phyloP scores from a whole-genome alignment of 2,113 vertebrate species.

The Megalops atlanticus region DNA sequence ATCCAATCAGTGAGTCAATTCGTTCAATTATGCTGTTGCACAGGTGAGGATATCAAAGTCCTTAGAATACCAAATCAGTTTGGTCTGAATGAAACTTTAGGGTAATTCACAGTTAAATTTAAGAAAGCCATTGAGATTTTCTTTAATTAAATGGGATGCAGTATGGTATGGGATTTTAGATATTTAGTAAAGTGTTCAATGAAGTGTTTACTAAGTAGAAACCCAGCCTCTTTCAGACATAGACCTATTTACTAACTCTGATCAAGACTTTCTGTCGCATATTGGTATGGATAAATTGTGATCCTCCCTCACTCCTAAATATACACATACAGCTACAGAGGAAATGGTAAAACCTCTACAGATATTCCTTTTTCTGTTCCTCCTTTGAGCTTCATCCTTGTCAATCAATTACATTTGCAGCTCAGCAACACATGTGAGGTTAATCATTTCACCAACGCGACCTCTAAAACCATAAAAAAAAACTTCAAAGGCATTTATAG shows the following conservation, averaged over 20 bases:
- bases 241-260: too few species aligned
- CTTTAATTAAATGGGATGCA: too few species aligned
- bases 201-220: too few species aligned
- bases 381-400: neutral
- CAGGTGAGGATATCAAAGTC: neutral
- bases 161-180: too few species aligned
- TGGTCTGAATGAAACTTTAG: neutral
- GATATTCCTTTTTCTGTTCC: neutral
- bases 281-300: neutral
- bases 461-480: constrained; percentile 42
- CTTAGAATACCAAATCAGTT: neutral
- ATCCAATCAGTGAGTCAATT: too few species aligned
- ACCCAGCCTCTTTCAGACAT: too few species aligned
- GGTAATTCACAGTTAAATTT: neutral
- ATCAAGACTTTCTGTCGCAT: too few species aligned
- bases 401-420: constrained; percentile 58
- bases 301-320: neutral
- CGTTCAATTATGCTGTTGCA: neutral
- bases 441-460: constrained; percentile 53
- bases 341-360: neutral
- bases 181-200: too few species aligned
- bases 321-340: neutral
- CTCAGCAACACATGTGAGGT: constrained; percentile 35
- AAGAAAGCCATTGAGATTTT: too few species aligned
- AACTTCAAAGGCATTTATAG: constrained; percentile 47